phyloP scores from a whole-genome alignment of 2,888 invertebrate species.

The Xestia ashworthii region DNA sequence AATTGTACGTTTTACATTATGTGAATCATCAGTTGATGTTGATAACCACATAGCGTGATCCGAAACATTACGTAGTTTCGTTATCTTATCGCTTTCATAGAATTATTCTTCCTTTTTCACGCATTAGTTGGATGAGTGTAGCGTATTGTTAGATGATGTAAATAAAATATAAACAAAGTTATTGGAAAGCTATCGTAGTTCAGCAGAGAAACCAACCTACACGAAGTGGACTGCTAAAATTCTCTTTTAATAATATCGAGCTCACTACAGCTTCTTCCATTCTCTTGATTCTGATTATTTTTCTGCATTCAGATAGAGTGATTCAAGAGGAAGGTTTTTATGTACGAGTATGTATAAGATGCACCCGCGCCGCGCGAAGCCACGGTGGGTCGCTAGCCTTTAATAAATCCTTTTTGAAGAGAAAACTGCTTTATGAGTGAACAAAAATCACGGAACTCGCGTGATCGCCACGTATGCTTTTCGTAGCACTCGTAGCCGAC shows the following conservation, averaged over 20 bases:
- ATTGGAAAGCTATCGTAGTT: background rate
- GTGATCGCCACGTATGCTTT: no score
- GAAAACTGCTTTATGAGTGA: no score
- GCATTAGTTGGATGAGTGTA: conserved; percentile 20
- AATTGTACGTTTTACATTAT: conserved; percentile 33
- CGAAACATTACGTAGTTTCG: conserved; percentile 41
- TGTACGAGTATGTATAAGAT: no score
- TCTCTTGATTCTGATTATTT: background rate
- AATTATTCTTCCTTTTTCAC: conserved; percentile 42
- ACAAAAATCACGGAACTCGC: no score
- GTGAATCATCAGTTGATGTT: conserved; percentile 53
- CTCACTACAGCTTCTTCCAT: background rate
- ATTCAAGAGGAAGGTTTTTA: no score
- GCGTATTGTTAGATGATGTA: conserved; percentile 7
- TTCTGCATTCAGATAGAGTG: background rate
- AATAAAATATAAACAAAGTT: conserved; percentile 8
- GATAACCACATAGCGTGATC: conserved; percentile 57
- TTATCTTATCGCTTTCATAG: conserved; percentile 58
- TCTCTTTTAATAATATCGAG: background rate
- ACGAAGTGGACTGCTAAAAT: background rate
- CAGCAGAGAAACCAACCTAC: background rate
- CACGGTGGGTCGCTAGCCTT: no score
- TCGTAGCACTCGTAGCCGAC: no score
- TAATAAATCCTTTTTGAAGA: no score
- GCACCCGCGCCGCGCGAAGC: no score